These are phyloP conservation scores for Gopherus evgoodei DNA, from an alignment of 2,113 vertebrate genomes.

Conservation along the genomic window DNA sequence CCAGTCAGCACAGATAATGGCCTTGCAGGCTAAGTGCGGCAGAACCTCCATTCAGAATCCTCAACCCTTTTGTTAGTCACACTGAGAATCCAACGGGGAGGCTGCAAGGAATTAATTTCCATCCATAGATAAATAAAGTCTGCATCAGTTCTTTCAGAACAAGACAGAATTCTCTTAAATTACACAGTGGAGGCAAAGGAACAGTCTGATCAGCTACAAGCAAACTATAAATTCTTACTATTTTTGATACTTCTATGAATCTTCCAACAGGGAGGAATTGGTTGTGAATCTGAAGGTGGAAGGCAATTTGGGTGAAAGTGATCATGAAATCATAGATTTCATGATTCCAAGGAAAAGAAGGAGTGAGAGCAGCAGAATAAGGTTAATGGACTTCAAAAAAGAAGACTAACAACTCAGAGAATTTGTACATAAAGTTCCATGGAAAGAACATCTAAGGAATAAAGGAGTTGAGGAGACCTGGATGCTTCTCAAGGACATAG, in stretches of 20 bases:
- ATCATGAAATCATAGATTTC: not conserved
- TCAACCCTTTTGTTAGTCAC: conserved; percentile 38
- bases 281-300: not conserved
- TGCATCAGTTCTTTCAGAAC: conserved; percentile 61
- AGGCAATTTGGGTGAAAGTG: not conserved
- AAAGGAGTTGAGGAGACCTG: not conserved
- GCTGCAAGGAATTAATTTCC: conserved; percentile 25
- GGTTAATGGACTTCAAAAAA: not conserved
- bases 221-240: conserved; percentile 55
- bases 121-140: conserved; percentile 57
- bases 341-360: not conserved
- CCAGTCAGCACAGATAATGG: conserved; percentile 50
- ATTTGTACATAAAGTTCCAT: not conserved
- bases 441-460: not conserved
- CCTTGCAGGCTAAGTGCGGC: conserved; percentile 32
- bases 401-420: not conserved
- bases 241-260: conserved; percentile 15
- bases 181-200: not conserved
- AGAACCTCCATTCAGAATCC: conserved; percentile 44
- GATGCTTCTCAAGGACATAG: not conserved
- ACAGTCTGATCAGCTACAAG: conserved; percentile 1
- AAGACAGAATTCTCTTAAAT: not conserved
- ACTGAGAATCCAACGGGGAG: conserved; percentile 15
- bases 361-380: not conserved
- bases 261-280: not conserved